Conservation (phyloP, 1,140 invertebrate species). For the Oscheius sp. region DNA sequence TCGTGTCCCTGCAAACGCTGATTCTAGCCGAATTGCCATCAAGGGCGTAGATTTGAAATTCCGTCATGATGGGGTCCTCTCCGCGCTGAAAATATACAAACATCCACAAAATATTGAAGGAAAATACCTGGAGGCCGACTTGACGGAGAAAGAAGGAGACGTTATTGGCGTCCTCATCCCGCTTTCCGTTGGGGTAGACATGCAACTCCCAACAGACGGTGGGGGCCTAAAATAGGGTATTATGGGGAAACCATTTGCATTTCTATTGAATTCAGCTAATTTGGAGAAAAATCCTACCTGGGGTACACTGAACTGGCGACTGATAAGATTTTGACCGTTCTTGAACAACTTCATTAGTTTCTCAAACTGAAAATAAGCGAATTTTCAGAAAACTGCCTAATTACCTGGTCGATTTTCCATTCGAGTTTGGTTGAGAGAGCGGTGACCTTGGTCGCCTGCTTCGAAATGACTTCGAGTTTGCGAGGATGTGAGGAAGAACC, state of each 20-base stretch:
- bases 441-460: slow-evolving; percentile 46
- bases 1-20: slow-evolving; percentile 57
- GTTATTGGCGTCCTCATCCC: slow-evolving; percentile 52
- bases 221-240: slow-evolving; percentile 45
- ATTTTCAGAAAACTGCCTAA: slow-evolving; percentile 9
- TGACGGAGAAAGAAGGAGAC: slow-evolving; percentile 59
- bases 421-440: slow-evolving; percentile 44
- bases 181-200: slow-evolving; percentile 59
- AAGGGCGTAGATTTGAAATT: slow-evolving; percentile 57
- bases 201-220: slow-evolving; percentile 57
- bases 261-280: background rate
- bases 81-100: slow-evolving; percentile 41
- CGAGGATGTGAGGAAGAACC: slow-evolving; percentile 16
- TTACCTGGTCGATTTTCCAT: slow-evolving; percentile 50
- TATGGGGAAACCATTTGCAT: no score
- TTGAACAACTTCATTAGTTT: slow-evolving; percentile 58
- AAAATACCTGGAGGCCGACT: slow-evolving; percentile 51
- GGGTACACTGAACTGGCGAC: slow-evolving; percentile 40
- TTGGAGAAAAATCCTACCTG: background rate
- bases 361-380: slow-evolving; percentile 45
- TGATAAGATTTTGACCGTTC: slow-evolving; percentile 56
- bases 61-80: slow-evolving; percentile 58
- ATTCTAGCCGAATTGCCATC: slow-evolving; percentile 43
- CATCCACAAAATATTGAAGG: background rate
- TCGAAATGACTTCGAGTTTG: slow-evolving; percentile 42